Evolutionary conservation across 2,797 vertebrate species (phyloP).

Genomic region (Acipenser transmontanus): DNA sequence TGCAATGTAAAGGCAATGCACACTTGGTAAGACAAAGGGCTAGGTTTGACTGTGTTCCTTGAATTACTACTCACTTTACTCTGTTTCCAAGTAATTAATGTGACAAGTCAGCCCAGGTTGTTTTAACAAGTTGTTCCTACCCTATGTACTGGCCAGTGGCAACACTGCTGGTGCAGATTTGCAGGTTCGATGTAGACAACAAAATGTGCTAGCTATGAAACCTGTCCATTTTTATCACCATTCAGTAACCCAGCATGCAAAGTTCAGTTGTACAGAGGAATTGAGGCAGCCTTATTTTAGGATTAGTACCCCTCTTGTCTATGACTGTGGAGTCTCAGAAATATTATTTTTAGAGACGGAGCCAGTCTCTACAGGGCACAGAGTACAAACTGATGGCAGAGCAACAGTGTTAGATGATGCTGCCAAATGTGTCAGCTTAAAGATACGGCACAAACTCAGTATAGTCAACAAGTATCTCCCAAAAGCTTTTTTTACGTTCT

Average conservation of each 20-base stretch:
- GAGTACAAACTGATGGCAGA: slow-evolving; percentile 56
- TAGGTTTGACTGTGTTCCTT: too few species aligned
- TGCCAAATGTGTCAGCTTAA: slow-evolving; percentile 35
- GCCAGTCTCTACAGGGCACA: slow-evolving; percentile 40
- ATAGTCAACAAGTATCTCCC: not conserved
- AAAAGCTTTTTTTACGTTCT: not conserved
- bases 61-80: too few species aligned
- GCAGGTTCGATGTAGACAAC: too few species aligned
- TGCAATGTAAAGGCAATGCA: too few species aligned
- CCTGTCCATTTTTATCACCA: not conserved
- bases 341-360: slow-evolving; percentile 55
- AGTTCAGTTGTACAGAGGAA: slow-evolving; percentile 3
- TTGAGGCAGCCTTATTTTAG: not conserved
- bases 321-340: slow-evolving; percentile 23
- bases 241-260: slow-evolving; percentile 27
- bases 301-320: not conserved
- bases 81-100: too few species aligned
- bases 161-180: too few species aligned
- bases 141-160: too few species aligned
- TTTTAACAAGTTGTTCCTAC: too few species aligned
- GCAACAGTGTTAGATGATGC: slow-evolving; percentile 30
- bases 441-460: slow-evolving; percentile 3
- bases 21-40: too few species aligned
- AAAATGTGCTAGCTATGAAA: too few species aligned
- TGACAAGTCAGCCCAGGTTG: too few species aligned